Evolutionary conservation across 1,140 invertebrate genomes (phyloP).

Genomic region (Pygmarrhopalites habei): DNA sequence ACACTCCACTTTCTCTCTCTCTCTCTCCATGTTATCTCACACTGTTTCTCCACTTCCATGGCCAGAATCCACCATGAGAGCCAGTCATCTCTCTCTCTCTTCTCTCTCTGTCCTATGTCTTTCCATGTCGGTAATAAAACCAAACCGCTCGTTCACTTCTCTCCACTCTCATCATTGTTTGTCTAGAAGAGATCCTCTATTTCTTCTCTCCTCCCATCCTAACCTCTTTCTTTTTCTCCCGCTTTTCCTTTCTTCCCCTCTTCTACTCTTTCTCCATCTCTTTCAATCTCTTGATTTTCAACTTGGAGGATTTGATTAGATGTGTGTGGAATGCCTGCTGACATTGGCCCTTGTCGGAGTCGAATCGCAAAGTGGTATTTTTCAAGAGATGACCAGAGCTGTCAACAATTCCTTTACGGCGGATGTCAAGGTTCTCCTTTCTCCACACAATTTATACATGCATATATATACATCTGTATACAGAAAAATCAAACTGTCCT

Average conservation of each 20-base stretch:
- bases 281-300: background rate
- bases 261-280: background rate
- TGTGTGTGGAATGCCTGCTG: slow-evolving; percentile 54
- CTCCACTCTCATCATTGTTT: background rate
- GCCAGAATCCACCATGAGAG: background rate
- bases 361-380: slow-evolving; percentile 61
- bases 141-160: background rate
- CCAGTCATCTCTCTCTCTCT: no score
- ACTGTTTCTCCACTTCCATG: background rate
- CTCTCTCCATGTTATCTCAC: slow-evolving; percentile 1
- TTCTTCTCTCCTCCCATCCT: background rate
- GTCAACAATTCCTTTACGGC: slow-evolving; percentile 62
- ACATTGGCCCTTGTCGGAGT: slow-evolving; percentile 61
- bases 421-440: slow-evolving; percentile 86
- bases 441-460: background rate
- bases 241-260: background rate
- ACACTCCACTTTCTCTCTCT: background rate
- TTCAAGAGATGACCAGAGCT: slow-evolving; percentile 45
- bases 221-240: background rate
- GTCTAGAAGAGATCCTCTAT: background rate
- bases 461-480: slow-evolving; percentile 2
- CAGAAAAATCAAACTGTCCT: background rate
- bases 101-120: no score
- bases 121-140: background rate
- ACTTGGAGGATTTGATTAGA: slow-evolving; percentile 44